Evolutionary conservation across 2,797 vertebrate species (phyloP).

Genomic region (Dermochelys coriacea): DNA sequence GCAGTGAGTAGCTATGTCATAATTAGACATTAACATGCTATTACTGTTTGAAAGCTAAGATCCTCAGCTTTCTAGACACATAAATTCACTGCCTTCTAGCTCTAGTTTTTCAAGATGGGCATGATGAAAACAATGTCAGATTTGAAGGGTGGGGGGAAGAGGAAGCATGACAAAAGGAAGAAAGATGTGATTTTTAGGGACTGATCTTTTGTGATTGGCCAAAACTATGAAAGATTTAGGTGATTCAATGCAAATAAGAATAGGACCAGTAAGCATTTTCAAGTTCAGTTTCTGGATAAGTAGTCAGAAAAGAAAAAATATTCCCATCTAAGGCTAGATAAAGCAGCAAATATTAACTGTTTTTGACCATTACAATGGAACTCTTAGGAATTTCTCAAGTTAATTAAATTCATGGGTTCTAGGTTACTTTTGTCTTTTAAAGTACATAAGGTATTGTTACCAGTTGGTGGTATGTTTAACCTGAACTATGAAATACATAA

Average conservation of each 20-base stretch:
- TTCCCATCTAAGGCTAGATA: constrained; percentile 27
- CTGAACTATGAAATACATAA: not conserved
- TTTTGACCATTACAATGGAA: constrained; percentile 56
- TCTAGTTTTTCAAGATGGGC: not conserved
- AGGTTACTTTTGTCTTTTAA: not conserved
- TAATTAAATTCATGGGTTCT: not conserved
- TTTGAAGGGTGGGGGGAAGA: constrained; percentile 6
- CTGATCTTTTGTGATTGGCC: constrained; percentile 34
- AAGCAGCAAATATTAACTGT: not conserved
- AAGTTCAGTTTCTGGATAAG: constrained; percentile 21
- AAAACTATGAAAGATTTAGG: constrained; percentile 52
- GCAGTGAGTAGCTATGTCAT: not conserved
- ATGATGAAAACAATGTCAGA: constrained; percentile 28
- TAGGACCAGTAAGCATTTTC: constrained; percentile 36
- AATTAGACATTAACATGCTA: not conserved
- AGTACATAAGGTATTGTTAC: constrained; percentile 7
- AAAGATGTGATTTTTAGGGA: not conserved
- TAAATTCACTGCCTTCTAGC: not conserved
- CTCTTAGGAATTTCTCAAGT: not conserved
- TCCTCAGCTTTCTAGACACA: not conserved
- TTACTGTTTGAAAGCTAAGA: not conserved
- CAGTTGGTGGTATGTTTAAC: not conserved
- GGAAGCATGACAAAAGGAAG: constrained; percentile 15
- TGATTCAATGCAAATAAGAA: constrained; percentile 52
- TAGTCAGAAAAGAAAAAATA: constrained; percentile 10